Base-by-base conservation (phyloP, 2,113 vertebrate genomes). In the Anolis sagrei region DNA sequence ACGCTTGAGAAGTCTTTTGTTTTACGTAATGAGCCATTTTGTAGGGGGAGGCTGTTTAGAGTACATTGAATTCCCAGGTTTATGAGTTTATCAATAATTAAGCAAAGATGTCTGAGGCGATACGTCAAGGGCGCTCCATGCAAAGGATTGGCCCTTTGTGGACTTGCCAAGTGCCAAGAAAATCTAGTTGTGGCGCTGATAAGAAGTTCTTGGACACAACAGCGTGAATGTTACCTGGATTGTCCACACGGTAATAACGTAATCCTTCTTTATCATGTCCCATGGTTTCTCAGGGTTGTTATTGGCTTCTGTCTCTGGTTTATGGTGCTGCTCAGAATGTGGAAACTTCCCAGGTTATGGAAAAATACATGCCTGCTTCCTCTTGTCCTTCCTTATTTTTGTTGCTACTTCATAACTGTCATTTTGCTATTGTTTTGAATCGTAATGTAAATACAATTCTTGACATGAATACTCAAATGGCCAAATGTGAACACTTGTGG, bases 301-400 rank as follows among this genome's bases (percentile, higher is more conserved):
- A 48, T 18, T 73, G 68, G 68, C 76, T 79, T 25, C 14, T 73
- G 7, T 48, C 54, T 85, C 25, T 2, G 39, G n/a, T 21, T 23
- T 49, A 25, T 34, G 27, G 7, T 54, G 51, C 74, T 29, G 7
- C 14, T 18, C 27, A 76, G 19, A 18, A 3, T 36, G 16, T 74
- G 77, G 77, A 80, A 85, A 86, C n/a, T 80, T 80, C 27, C 70
- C 36, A 49, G 7, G 1, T 54, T n/a, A 58, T 49, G 84, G 69
- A 64, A 74, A 79, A 62, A 23, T 58, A 49, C 51, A 7, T 23
- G 6, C 44, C 51, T 61, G 1, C 16, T 13, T 19, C 11, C 19
- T 44, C 51, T 84, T 69, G 48, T 34, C 68, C 2, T 10, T 18
- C 5, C 68, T 34, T n/a, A n/a, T n/a, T n/a, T n/a, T n/a, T n/a